phyloP scores from a whole-genome alignment of 2,113 vertebrate genomes.

The Etheostoma spectabile region DNA sequence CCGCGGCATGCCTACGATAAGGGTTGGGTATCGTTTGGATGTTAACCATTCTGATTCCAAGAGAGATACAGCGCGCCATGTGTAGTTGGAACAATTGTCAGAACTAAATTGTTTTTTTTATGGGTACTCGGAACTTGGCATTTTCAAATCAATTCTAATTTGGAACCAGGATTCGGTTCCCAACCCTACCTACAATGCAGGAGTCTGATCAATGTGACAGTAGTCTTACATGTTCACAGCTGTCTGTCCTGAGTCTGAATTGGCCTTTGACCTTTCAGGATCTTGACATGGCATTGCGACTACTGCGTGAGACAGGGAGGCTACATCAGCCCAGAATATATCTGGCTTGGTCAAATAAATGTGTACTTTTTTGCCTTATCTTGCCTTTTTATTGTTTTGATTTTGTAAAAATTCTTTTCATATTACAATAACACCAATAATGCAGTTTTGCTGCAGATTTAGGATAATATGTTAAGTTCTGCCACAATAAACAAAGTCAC shows the following conservation, averaged over 20 bases:
- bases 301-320: constrained; percentile 5
- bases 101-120: too few species aligned
- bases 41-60: too few species aligned
- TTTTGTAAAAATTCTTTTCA: background rate
- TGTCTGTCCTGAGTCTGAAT: constrained; percentile 41
- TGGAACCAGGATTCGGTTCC: too few species aligned
- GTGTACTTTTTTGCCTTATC: background rate
- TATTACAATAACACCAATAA: background rate
- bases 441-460: background rate
- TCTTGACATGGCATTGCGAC: constrained; percentile 7
- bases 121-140: too few species aligned
- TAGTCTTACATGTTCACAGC: constrained; percentile 47
- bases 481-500: background rate
- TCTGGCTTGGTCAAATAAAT: background rate
- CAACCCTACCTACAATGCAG: too few species aligned
- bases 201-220: constrained; percentile 13
- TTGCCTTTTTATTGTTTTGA: background rate
- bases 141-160: too few species aligned
- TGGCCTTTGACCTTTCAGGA: constrained; percentile 52
- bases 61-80: too few species aligned
- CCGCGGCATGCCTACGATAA: too few species aligned
- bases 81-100: too few species aligned
- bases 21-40: too few species aligned
- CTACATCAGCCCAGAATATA: constrained; percentile 2
- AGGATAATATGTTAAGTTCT: constrained; percentile 6